Conservation (phyloP, 2,888 invertebrate genomes). For the Plagodis dolabraria region DNA sequence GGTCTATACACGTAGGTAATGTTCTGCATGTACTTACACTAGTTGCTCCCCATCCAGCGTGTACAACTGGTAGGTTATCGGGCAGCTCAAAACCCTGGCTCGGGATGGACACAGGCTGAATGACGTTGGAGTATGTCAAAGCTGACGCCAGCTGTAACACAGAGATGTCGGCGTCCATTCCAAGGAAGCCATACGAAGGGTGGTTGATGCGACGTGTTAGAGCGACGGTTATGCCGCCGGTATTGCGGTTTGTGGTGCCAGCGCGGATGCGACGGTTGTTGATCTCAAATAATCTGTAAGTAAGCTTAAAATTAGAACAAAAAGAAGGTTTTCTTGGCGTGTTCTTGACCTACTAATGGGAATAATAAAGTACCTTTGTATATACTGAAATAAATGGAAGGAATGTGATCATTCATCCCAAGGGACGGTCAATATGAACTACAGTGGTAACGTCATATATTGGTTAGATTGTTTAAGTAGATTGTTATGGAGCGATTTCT, state of each 20-base stretch:
- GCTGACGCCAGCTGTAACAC: conserved; percentile 25
- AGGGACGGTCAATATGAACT: no score
- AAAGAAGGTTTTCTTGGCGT: no score
- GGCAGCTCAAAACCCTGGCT: conserved; percentile 34
- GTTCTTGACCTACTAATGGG: no score
- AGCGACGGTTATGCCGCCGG: conserved; percentile 30
- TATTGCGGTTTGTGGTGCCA: conserved; percentile 37
- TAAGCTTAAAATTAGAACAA: no score
- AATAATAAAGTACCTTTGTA: no score
- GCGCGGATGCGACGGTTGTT: conserved; percentile 40
- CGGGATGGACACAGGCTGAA: conserved; percentile 34
- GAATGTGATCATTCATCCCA: no score
- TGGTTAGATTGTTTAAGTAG: no score
- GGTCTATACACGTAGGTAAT: no score
- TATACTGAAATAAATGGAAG: no score
- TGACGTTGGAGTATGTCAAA: conserved; percentile 23
- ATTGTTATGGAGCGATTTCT: no score
- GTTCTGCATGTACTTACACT: conserved; percentile 1
- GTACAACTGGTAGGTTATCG: conserved; percentile 19
- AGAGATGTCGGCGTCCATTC: conserved; percentile 38
- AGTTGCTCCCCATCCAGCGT: conserved; percentile 40
- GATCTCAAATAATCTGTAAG: no score
- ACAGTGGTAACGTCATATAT: no score
- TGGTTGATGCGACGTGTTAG: conserved; percentile 27
- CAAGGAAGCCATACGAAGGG: conserved; percentile 28